Base-by-base conservation (phyloP, 2,113 vertebrate genomes). In the Marmota monax region DNA sequence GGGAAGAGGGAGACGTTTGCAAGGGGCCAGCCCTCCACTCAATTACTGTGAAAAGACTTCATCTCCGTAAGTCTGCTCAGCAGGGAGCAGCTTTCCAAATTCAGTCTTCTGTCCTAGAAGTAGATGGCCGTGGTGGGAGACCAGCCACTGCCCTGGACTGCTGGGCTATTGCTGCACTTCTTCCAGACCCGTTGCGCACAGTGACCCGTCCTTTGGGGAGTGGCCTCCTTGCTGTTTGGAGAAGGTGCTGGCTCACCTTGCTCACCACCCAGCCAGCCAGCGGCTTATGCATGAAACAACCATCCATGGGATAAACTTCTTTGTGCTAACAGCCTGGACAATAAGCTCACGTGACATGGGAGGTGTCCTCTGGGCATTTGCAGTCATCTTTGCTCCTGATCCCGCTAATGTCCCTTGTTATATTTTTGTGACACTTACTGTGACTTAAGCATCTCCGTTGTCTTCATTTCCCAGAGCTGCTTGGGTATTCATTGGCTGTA, bases 91-190 rank as follows among this genome's bases (percentile, higher is more conserved):
- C 61, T 51, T 8, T 27, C 5, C 14, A 5, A 4, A 13, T 6
- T 7, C 1, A 22, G 25, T 16, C 23, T 56, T 74, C 3, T 5
- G 6, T 7, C 45, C 23, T 1, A 0, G 48, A 72, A 8, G 69
- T 3, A 16, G 39, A 5, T 0, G 27, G 39, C 17, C 3, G 0
- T 18, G 53, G 4, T 45, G 0, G 9, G 61, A 70, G 48, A 22
- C 37, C 16, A 2, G 0, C 32, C 32, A 0, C 32, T 42, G 3
- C 20, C 53, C 25, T 1, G 73, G 79, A 4, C 20, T 2, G 0
- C 18, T 0, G 42, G 13, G 1, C 1, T 1, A 0, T 11, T 0
- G 39, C 27, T 8, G 11, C 10, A 0, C 1, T 20, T 18, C 37
- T 56, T 18, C 53, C 10, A 5, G 8, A 51, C 9, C 9, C 89